phyloP scores from a whole-genome alignment of 2,797 vertebrate genomes.

The Lithobates pipiens region DNA sequence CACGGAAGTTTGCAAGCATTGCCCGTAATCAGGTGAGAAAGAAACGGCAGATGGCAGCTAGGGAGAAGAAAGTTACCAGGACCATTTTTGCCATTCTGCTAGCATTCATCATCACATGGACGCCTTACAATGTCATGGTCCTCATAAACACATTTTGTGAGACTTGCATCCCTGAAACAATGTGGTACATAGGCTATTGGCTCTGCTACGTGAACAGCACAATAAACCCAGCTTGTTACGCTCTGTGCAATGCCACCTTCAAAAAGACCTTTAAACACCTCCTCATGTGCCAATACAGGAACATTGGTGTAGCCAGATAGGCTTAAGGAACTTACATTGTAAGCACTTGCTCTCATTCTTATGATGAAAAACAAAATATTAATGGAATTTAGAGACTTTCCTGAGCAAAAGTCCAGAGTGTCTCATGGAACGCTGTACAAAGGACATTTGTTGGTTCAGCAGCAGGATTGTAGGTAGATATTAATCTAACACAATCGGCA shows the following conservation, averaged over 20 bases:
- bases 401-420: background rate
- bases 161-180: conserved; percentile 76
- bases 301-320: conserved; percentile 87
- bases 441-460: background rate
- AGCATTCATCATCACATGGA: conserved; percentile 97
- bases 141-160: conserved; percentile 89
- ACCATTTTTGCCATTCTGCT: conserved; percentile 96
- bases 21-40: conserved; percentile 96
- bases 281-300: conserved; percentile 95
- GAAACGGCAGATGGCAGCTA: conserved; percentile 96
- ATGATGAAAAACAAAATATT: conserved; percentile 7
- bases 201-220: conserved; percentile 92
- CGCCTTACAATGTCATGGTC: conserved; percentile 97
- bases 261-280: conserved; percentile 96
- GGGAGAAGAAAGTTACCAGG: conserved; percentile 97
- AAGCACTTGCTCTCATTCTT: background rate
- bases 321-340: conserved; percentile 61
- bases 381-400: conserved; percentile 2
- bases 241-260: conserved; percentile 89
- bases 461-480: conserved; percentile 2
- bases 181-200: conserved; percentile 90
- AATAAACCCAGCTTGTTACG: conserved; percentile 91
- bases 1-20: conserved; percentile 96
- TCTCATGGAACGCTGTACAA: background rate
- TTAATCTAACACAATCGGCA: background rate